These are phyloP conservation scores for Bungarus multicinctus DNA, from an alignment of 2,113 vertebrate species.

Conservation along the genomic window DNA sequence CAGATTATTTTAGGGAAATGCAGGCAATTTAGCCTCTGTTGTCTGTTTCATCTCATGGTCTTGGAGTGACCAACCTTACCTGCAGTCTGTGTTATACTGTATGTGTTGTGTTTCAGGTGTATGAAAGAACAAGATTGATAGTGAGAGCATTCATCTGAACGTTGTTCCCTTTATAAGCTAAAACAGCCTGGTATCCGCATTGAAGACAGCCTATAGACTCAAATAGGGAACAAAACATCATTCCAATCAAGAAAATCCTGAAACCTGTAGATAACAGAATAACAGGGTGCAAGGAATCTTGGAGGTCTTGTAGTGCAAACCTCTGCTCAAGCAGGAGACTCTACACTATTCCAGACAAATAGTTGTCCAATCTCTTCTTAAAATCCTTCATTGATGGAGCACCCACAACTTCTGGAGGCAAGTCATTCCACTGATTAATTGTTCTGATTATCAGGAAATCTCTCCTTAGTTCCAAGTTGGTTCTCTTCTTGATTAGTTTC, in stretches of 20 bases:
- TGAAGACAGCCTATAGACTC: neutral
- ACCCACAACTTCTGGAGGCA: neutral
- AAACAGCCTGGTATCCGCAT: neutral
- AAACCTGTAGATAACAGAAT: neutral
- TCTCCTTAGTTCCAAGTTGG: neutral
- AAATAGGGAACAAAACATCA: neutral
- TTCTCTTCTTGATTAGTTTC: neutral
- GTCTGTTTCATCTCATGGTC: neutral
- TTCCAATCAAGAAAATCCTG: neutral
- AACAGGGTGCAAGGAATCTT: no score
- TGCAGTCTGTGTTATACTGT: neutral
- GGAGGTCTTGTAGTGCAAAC: no score
- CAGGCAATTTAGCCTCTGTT: neutral
- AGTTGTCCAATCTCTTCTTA: no score
- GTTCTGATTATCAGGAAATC: neutral
- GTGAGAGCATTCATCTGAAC: neutral
- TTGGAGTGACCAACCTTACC: neutral
- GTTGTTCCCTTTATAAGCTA: neutral
- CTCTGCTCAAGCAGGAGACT: no score
- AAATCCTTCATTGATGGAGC: neutral
- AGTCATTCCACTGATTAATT: neutral
- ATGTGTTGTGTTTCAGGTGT: neutral
- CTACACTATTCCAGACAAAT: no score
- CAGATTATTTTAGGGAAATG: neutral
- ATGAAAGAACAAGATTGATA: neutral